phyloP scores from a whole-genome alignment of 2,797 vertebrate species.

The Ciconia nigra region DNA sequence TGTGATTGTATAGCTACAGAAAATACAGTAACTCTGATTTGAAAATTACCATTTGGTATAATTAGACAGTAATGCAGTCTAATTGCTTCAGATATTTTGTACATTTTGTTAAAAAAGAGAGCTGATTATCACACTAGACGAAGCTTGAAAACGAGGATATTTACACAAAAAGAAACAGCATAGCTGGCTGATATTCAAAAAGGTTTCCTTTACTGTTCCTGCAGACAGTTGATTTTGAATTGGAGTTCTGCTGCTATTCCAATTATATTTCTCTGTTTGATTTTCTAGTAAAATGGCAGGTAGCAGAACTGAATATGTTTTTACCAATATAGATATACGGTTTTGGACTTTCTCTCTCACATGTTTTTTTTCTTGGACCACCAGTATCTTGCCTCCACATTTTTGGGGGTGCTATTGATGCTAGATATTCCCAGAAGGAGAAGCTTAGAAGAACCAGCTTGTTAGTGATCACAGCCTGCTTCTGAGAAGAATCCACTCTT shows the following conservation, averaged over 20 bases:
- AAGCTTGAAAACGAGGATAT: neutral
- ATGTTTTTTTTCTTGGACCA: neutral
- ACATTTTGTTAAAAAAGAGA: neutral
- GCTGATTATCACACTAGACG: neutral
- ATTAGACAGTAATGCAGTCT: conserved; percentile 5
- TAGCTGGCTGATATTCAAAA: neutral
- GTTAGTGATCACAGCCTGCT: neutral
- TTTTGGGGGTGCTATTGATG: neutral
- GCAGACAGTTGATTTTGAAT: neutral
- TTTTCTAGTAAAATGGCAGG: neutral
- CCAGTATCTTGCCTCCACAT: neutral
- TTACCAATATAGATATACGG: neutral
- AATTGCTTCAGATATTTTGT: conserved; percentile 32
- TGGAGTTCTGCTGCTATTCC: neutral
- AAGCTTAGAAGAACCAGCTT: neutral
- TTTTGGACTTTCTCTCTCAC: neutral
- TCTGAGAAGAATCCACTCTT: neutral
- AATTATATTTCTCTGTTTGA: neutral
- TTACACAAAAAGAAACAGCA: neutral
- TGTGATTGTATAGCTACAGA: neutral
- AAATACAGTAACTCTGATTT: conserved; percentile 40
- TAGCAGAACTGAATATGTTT: neutral
- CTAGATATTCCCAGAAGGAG: neutral
- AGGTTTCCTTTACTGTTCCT: neutral
- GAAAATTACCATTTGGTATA: conserved; percentile 34